Base-by-base conservation (phyloP, 2,888 invertebrate species). In the Physocephala rufipes region DNA sequence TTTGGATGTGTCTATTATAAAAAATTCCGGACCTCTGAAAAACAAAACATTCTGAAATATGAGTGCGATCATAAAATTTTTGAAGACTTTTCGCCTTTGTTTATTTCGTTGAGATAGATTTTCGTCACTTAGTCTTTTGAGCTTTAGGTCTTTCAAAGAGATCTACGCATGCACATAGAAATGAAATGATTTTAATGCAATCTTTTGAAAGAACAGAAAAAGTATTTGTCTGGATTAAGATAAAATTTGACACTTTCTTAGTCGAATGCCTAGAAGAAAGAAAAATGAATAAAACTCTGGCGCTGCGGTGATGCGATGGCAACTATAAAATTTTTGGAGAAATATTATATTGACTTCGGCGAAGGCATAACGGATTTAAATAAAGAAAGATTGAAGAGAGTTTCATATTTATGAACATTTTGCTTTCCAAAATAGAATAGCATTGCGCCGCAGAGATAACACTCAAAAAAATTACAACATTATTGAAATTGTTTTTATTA, bases 191-290 rank as follows among this genome's bases (percentile, higher is more conserved):
- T 53, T 24, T n/a, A 43, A 5, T 13, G 24, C 21, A n/a, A 21
- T 2, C 4, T 7, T 43, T 15, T 5, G 45, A 9, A 24, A 45
- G 9, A 55, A 67, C 67, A 58, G 58, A 21, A 43, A 51, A 43
- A 67, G 28, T 62, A 73, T 71, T 24, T 71, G 61, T 70, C 71
- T 28, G 55, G 63, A 69, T 72, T 67, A 74, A 74, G 80, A 79
- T 79, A 80, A 80, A 81, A 81, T 79, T 81, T 78, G 80, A 74
- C 76, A 78, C 81, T 80, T 82, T 83, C 36, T 36, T 36, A 36
- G 36, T 36, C 9, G 9, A 36, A 36, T 36, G 36, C 4, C 9
- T 9, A 7, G 36, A 36, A 7, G 36, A 36, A 36, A 36, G 36
- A 36, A 36, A 9, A 36, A 36, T 7, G 36, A 36, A 36, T 9